Evolutionary conservation across 2,797 vertebrate species (phyloP).

Genomic region (Ptychobarbus kaznakovi): DNA sequence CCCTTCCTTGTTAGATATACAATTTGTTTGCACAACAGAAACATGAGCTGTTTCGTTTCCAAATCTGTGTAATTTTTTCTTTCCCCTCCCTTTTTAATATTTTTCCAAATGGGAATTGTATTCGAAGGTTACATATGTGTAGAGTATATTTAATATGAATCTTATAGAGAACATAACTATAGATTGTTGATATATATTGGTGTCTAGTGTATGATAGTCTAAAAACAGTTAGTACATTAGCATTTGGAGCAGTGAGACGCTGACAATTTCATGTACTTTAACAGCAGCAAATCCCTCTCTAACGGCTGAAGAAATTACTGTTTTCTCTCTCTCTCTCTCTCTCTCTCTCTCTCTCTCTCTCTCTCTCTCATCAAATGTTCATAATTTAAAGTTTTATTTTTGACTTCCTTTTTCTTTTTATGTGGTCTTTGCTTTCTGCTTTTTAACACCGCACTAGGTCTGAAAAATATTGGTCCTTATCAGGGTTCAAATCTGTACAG

Average conservation of each 20-base stretch:
- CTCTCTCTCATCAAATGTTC: slow-evolving; percentile 74
- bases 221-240: slow-evolving; percentile 87
- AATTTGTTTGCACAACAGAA: slow-evolving; percentile 92
- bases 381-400: slow-evolving; percentile 85
- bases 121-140: slow-evolving; percentile 92
- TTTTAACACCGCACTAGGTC: slow-evolving; percentile 90
- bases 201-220: slow-evolving; percentile 92
- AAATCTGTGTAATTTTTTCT: slow-evolving; percentile 84
- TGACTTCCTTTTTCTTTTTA: slow-evolving; percentile 75
- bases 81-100: slow-evolving; percentile 68
- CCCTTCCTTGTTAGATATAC: slow-evolving; percentile 64
- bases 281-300: slow-evolving; percentile 76
- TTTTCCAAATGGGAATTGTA: slow-evolving; percentile 92
- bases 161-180: slow-evolving; percentile 93
- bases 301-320: slow-evolving; percentile 72
- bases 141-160: slow-evolving; percentile 99
- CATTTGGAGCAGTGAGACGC: slow-evolving; percentile 85
- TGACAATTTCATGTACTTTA: slow-evolving; percentile 85
- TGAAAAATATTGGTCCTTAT: slow-evolving; percentile 90
- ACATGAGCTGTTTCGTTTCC: slow-evolving; percentile 90
- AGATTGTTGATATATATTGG: slow-evolving; percentile 92
- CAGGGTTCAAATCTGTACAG: slow-evolving; percentile 98
- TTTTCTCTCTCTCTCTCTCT: slow-evolving; percentile 57
- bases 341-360: slow-evolving; percentile 8
- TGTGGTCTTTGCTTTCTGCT: slow-evolving; percentile 80